Conservation (phyloP, 2,888 invertebrate species). For the Drosophila mulleri region DNA sequence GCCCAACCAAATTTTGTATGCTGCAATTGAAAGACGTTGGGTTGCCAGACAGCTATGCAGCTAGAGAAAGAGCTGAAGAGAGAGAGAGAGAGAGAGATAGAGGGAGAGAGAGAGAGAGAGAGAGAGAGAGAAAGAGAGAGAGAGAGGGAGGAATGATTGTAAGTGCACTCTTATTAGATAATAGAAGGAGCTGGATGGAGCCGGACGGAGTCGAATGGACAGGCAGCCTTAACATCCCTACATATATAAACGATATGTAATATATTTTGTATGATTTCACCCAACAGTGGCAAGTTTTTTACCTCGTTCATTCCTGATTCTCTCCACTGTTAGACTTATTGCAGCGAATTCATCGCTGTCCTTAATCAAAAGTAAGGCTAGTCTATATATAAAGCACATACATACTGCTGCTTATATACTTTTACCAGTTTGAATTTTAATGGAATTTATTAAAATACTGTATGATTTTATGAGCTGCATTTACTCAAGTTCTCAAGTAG, state of each 20-base stretch:
- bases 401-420: not conserved
- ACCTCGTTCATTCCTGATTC: not conserved
- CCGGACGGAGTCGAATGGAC: no score
- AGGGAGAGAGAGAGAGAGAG: not conserved
- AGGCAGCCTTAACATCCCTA: no score
- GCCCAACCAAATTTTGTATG: slow-evolving; percentile 40
- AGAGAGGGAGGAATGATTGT: no score
- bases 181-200: no score
- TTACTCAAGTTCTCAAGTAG: not conserved
- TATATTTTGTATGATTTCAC: no score
- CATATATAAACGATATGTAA: no score
- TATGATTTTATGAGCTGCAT: not conserved
- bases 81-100: no score
- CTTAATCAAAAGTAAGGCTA: not conserved
- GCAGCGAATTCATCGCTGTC: not conserved
- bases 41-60: slow-evolving; percentile 4
- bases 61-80: not conserved
- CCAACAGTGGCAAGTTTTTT: no score
- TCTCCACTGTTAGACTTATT: not conserved
- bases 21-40: slow-evolving; percentile 31
- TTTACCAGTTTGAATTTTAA: not conserved
- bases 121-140: not conserved
- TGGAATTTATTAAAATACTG: not conserved
- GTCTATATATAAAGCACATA: not conserved
- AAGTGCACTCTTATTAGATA: no score